Base-by-base conservation (phyloP, 2,797 vertebrate genomes). In the Phyllotis vaccarum region DNA sequence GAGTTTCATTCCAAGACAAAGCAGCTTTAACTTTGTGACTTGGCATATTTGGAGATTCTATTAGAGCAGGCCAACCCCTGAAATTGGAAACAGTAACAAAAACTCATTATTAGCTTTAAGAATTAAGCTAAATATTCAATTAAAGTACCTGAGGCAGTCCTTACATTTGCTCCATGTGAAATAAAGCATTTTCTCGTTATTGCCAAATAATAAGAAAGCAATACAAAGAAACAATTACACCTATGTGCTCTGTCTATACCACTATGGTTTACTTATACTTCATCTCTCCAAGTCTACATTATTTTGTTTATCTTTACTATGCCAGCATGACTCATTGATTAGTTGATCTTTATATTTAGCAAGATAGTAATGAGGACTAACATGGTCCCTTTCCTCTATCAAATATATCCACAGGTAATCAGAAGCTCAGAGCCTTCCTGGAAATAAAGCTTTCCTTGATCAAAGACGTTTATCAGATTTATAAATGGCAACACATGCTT, bases 391-490 rank as follows among this genome's bases (percentile, higher is more conserved):
- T 96, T 81, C 80, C 31, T 52, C 43, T 91, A 68, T 56, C 91
- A 93, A 95, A 95, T 95, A 81, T 95, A 93, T 89, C 79, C 64
- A 70, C 40, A 88, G 49, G 37, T 91, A 91, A 95, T 91, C 66
- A 3, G 87, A 60, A 86, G 27, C 86, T 89, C 56, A 83, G 70
- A 91, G 56, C 16, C 66, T 86, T 31, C 76, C 94, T 29, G 21
- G 91, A 27, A 75, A 90, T 91, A 92, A 97, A 95, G 52, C 24
- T 86, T 92, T 90, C 60, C 72, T 74, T 93, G 94, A 95, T 96
- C 96, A 95, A 94, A 95, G 87, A 81, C 49, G 37, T 70, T 94
- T 89, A 92, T 66, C 87, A 94, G 62, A 70, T 95, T 91, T 96
- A 74, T 52, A 93, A 93, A 89, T 81, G 86, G 83, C 74, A 93